Conservation (phyloP, 2,797 vertebrate genomes). For the Karalla daura region DNA sequence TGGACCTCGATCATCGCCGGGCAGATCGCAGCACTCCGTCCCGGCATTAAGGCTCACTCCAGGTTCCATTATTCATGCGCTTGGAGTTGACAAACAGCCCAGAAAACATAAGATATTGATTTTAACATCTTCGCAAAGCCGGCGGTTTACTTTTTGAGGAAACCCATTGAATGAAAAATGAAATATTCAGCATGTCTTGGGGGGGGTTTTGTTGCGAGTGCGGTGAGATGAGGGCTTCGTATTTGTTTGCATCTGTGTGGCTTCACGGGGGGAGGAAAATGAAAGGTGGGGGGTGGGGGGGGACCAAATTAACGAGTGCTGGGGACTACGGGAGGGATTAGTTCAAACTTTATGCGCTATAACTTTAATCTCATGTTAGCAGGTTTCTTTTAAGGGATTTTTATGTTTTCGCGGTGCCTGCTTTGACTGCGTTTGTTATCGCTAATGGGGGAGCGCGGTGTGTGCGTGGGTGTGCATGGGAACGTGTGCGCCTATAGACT, state of each 20-base stretch:
- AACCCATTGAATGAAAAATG: conserved; percentile 45
- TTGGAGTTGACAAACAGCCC: conserved; percentile 18
- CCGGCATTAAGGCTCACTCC: conserved; percentile 23
- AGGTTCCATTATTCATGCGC: conserved; percentile 58
- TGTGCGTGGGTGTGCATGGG: background rate
- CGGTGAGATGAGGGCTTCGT: background rate
- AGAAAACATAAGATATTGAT: conserved; percentile 63
- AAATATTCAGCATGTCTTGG: conserved; percentile 54
- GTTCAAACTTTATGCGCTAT: conserved; percentile 42
- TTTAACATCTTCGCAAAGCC: conserved; percentile 60
- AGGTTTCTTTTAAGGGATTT: conserved; percentile 21
- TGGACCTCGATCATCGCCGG: conserved; percentile 1
- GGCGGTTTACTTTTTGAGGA: conserved; percentile 55
- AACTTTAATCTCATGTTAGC: conserved; percentile 33
- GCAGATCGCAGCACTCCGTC: background rate
- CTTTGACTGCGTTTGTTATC: conserved; percentile 5
- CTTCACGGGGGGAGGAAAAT: conserved; percentile 10
- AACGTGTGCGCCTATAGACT: background rate
- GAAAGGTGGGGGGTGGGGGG: conserved; percentile 16
- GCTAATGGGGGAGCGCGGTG: background rate
- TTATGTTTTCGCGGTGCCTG: background rate
- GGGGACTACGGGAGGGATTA: conserved; percentile 28
- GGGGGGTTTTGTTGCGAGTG: background rate
- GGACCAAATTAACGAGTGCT: conserved; percentile 29
- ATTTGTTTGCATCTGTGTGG: conserved; percentile 44